These are phyloP conservation scores for Nycticebus coucang DNA, from an alignment of 2,113 vertebrate species.

Conservation along the genomic window DNA sequence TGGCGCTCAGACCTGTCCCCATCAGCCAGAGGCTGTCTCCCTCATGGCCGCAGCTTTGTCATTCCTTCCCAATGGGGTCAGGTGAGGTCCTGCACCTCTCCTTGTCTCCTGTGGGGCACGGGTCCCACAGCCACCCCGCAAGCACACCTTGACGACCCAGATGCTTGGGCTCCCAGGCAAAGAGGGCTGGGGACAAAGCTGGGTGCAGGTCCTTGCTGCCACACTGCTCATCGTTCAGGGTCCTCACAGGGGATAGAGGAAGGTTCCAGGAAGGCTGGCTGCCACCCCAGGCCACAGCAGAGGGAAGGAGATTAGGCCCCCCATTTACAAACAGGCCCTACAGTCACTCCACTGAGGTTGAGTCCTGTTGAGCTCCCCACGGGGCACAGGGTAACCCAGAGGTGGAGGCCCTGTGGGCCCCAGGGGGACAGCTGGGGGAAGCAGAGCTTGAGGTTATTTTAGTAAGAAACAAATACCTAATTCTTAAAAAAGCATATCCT, in stretches of 20 bases:
- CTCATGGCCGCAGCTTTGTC: neutral
- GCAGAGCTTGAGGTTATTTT: neutral
- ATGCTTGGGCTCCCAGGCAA: too few species aligned
- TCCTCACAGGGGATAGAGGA: neutral
- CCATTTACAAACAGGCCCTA: too few species aligned
- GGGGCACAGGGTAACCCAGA: neutral
- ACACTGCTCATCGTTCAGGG: neutral
- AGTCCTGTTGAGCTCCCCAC: neutral
- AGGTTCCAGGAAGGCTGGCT: neutral
- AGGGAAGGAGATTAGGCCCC: neutral
- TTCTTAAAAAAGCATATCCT: neutral
- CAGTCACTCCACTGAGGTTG: too few species aligned
- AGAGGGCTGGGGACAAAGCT: too few species aligned
- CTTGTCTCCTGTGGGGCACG: neutral
- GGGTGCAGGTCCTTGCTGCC: neutral
- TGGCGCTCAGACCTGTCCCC: neutral
- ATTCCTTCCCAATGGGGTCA: neutral
- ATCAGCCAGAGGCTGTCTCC: neutral
- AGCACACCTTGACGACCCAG: neutral
- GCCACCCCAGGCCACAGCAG: too few species aligned
- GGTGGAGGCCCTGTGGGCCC: neutral
- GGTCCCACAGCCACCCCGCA: accelerated
- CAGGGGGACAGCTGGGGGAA: neutral
- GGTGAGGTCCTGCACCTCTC: neutral
- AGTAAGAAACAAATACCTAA: neutral